These are phyloP conservation scores for Onychorhynchus coronatus DNA, from an alignment of 2,113 vertebrate genomes.

Conservation along the genomic window DNA sequence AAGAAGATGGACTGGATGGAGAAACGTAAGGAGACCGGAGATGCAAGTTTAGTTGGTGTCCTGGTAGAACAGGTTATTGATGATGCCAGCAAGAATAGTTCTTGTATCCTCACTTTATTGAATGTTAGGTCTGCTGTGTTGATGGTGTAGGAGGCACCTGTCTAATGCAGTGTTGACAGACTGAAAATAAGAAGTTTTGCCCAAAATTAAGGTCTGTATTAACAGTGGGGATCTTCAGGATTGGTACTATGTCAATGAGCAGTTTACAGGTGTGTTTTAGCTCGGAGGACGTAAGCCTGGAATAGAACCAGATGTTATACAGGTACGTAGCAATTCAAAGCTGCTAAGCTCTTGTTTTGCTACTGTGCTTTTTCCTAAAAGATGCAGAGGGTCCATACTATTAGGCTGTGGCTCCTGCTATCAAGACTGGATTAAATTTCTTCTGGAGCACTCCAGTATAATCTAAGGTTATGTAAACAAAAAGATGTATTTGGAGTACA, in stretches of 20 bases:
- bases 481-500: neutral
- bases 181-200: neutral
- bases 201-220: neutral
- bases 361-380: neutral
- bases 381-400: neutral
- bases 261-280: neutral
- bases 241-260: neutral
- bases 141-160: neutral
- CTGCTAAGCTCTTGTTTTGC: neutral
- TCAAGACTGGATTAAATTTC: neutral
- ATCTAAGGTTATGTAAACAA: neutral
- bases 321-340: neutral
- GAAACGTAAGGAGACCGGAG: constrained; percentile 86
- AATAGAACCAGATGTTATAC: neutral
- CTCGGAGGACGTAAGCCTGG: neutral
- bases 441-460: neutral
- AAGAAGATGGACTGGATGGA: constrained; percentile 93
- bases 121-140: neutral
- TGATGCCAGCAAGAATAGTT: neutral
- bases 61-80: neutral
- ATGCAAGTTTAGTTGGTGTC: neutral
- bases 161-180: neutral
- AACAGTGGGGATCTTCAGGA: neutral
- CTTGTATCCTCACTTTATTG: neutral
- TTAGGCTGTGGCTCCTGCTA: neutral